Base-by-base conservation (phyloP, 1,140 invertebrate genomes). In the Sinella curviseta region DNA sequence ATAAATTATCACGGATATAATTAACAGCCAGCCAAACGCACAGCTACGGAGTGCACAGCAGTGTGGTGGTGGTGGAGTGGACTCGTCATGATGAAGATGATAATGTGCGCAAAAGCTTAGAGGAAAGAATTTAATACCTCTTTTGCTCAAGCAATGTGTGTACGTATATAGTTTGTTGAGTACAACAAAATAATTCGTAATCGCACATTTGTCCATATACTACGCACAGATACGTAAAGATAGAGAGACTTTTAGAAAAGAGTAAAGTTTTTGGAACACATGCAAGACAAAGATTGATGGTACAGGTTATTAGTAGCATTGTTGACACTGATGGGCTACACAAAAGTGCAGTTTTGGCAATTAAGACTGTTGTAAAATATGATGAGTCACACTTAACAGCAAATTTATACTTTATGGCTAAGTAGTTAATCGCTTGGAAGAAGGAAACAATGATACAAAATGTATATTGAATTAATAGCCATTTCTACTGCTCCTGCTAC, bases 341-440 rank as follows among this genome's bases (percentile, higher is more conserved):
- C 26, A 70, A 70, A 70, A 70, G 65, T 33, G 26, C 28, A 30
- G 65, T 30, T 70, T 31, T 31, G 31, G 26, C 65, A 70, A 70
- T 70, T 70, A 31, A 70, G 65, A 70, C 30, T 30, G 65, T 70
- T 70, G 31, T 70, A 33, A 70, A 33, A 70, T 31, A 70, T 31
- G 31, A 70, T 70, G 65, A 70, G 65, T 70, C 26, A 70, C 65
- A 70, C 65, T 70, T 30, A 70, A 31, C 26, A 70, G 65, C 2
- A 70, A 70, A 70, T 31, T 70, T 70, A 70, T 70, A 70, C 31
- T 70, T 70, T 70, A 70, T 70, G 65, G 26, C 14, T 60, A 60
- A 60, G 55, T 24, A 60, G 55, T 60, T 60, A 60, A 60, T 60
- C 24, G 55, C 24, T 60, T 60, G 55, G 55, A 60, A 60, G 55